Evolutionary conservation across 2,113 vertebrate species (phyloP).

Genomic region (Notarius lentiginosus): DNA sequence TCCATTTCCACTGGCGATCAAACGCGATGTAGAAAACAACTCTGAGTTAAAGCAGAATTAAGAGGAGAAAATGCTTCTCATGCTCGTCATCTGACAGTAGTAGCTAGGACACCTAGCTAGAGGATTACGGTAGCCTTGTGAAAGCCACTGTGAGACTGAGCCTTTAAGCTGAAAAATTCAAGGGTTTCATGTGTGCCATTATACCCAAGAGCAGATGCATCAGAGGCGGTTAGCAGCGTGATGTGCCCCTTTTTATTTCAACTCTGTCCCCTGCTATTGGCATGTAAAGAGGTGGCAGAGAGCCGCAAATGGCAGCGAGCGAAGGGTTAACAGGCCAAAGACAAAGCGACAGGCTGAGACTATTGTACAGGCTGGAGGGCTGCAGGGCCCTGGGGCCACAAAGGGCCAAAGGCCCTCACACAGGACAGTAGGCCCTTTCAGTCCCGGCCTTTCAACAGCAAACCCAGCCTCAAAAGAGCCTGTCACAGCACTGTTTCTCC

Average conservation of each 20-base stretch:
- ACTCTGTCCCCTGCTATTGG: conserved; percentile 46
- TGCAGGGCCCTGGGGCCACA: conserved; percentile 65
- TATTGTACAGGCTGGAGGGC: conserved; percentile 62
- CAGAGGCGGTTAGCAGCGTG: conserved; percentile 45
- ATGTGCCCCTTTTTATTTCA: conserved; percentile 46
- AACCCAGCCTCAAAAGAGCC: conserved; percentile 58
- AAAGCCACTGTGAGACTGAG: conserved; percentile 23
- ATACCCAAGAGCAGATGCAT: conserved; percentile 49
- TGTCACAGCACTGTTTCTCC: conserved; percentile 54
- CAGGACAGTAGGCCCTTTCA: conserved; percentile 56
- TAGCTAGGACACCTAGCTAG: conserved; percentile 36
- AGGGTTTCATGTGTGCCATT: conserved; percentile 36
- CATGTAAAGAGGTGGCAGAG: conserved; percentile 54
- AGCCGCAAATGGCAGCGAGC: conserved; percentile 62
- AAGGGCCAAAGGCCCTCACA: conserved; percentile 60
- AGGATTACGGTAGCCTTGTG: conserved; percentile 20
- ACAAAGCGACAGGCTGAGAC: conserved; percentile 67
- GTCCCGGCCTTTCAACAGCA: conserved; percentile 53
- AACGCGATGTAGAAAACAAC: conserved; percentile 33
- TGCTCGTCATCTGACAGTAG: background rate
- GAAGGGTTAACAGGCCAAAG: conserved; percentile 72
- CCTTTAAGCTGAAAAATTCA: conserved; percentile 36
- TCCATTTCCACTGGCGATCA: conserved; percentile 50
- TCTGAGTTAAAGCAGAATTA: conserved; percentile 39
- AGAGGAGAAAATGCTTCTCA: background rate